Conservation (phyloP, 2,113 vertebrate genomes). For the Poeciliopsis prolifica region DNA sequence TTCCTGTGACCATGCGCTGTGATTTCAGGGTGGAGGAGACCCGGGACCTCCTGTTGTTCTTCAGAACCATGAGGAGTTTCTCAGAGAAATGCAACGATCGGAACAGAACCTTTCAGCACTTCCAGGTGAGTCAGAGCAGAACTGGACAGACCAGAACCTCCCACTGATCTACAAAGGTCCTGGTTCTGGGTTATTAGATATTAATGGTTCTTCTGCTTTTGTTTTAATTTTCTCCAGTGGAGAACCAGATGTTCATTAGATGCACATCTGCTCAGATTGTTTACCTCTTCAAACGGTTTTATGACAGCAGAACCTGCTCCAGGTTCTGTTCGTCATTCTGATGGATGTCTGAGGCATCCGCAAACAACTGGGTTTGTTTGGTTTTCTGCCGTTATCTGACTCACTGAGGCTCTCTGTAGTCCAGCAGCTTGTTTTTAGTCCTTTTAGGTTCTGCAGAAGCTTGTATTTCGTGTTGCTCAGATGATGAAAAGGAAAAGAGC, state of each 20-base stretch:
- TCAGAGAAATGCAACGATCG: conserved; percentile 84
- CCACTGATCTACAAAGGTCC: neutral
- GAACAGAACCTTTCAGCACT: conserved; percentile 82
- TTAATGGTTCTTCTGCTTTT: neutral
- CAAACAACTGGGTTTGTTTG: neutral
- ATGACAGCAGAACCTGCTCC: neutral
- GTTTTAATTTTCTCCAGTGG: no score
- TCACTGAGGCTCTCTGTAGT: neutral
- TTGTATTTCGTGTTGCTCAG: neutral
- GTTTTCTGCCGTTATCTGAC: neutral
- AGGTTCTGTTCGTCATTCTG: neutral
- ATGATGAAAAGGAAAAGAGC: neutral
- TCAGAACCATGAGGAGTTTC: conserved; percentile 85
- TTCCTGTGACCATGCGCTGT: neutral
- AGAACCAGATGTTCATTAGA: neutral
- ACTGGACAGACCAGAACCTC: no score
- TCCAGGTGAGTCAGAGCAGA: conserved; percentile 84
- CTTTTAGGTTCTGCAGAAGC: neutral
- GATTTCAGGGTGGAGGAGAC: conserved; percentile 83
- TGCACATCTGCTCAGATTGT: neutral
- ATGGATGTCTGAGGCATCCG: neutral
- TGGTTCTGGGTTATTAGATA: neutral
- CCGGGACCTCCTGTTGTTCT: conserved; percentile 82
- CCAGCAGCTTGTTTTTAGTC: neutral
- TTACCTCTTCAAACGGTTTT: neutral